Conservation (phyloP, 1,140 invertebrate species). For the Cydia splendana region DNA sequence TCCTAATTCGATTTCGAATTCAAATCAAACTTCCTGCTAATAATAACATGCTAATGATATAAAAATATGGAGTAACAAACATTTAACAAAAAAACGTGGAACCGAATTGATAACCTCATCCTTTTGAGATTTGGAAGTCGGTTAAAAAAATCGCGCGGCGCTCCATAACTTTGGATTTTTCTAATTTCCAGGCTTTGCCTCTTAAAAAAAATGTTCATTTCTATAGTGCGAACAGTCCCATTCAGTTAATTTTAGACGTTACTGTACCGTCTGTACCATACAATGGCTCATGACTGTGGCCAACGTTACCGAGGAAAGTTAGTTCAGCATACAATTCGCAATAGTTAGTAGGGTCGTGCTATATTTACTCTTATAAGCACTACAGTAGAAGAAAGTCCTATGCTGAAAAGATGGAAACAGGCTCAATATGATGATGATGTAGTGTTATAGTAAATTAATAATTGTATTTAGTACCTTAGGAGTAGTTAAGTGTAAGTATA, state of each 20-base stretch:
- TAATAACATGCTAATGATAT: neutral
- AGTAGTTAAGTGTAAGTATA: too few species aligned
- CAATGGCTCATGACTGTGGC: neutral
- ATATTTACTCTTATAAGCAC: neutral
- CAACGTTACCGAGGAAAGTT: slow-evolving; percentile 1
- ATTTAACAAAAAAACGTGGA: too few species aligned
- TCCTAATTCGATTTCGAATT: neutral
- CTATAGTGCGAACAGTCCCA: neutral
- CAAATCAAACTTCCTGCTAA: neutral
- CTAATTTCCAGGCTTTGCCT: too few species aligned
- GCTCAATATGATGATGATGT: too few species aligned
- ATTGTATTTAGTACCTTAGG: too few species aligned
- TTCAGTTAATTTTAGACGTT: neutral
- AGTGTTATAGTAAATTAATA: too few species aligned
- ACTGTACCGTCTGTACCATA: neutral
- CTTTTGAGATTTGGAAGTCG: too few species aligned
- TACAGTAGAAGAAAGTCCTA: neutral
- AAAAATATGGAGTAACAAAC: too few species aligned
- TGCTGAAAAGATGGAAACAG: neutral
- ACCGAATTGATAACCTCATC: too few species aligned
- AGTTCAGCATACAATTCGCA: neutral
- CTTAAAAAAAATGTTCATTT: too few species aligned
- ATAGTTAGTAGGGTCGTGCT: slow-evolving; percentile 3
- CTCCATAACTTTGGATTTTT: too few species aligned
- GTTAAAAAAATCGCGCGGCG: too few species aligned